These are phyloP conservation scores for Cactoblastis cactorum DNA, from an alignment of 2,888 invertebrate species.

Conservation along the genomic window DNA sequence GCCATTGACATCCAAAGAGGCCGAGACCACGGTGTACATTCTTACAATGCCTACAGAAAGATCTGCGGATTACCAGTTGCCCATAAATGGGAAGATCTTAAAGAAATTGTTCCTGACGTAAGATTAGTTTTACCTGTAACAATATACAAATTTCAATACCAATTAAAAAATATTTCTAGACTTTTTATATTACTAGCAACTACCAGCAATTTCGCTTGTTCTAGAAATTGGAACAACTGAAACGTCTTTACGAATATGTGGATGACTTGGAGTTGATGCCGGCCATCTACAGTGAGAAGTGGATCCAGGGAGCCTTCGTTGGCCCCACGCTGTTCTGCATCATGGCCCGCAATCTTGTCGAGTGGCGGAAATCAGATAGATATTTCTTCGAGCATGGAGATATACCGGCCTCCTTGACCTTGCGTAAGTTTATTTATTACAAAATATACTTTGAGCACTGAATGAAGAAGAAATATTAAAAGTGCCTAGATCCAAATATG, in stretches of 20 bases:
- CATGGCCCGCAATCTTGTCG: conserved; percentile 30
- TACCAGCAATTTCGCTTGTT: not conserved
- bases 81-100: conserved; percentile 84
- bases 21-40: conserved; percentile 90
- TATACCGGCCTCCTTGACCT: conserved; percentile 30
- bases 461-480: no score
- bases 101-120: conserved; percentile 78
- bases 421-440: conserved; percentile 23
- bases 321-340: conserved; percentile 38
- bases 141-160: no score
- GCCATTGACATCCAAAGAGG: conserved; percentile 56
- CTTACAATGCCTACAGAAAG: conserved; percentile 90
- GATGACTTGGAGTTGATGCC: conserved; percentile 39
- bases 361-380: conserved; percentile 36
- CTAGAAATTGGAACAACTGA: conserved; percentile 35
- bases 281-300: conserved; percentile 35
- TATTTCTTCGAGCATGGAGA: conserved; percentile 42
- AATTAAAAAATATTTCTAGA: no score
- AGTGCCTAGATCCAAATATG: no score
- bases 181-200: not conserved
- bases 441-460: no score
- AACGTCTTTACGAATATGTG: conserved; percentile 35
- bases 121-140: conserved; percentile 3
- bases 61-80: conserved; percentile 87
- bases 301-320: conserved; percentile 27